These are phyloP conservation scores for Neodiprion fabricii DNA, from an alignment of 1,140 invertebrate species.

Conservation along the genomic window DNA sequence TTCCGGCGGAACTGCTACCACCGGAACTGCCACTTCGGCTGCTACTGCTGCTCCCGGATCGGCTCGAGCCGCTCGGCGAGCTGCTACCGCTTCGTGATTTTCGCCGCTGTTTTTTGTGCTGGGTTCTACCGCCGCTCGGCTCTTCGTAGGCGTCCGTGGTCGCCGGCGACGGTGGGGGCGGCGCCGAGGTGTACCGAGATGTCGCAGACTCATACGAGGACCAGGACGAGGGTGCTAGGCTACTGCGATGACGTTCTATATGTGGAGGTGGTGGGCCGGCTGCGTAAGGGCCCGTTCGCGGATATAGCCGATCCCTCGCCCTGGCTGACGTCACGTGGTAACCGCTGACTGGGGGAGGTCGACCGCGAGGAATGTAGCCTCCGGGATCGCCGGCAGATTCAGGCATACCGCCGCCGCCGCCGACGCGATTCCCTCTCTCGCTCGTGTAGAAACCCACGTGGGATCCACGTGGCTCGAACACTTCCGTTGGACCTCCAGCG, in stretches of 20 bases:
- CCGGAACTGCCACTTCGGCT: conserved; percentile 65
- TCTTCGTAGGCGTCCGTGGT: conserved; percentile 53
- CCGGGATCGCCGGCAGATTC: conserved; percentile 49
- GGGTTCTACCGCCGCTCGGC: conserved; percentile 43
- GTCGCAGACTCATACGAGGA: conserved; percentile 50
- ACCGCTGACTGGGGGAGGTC: conserved; percentile 48
- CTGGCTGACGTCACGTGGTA: conserved; percentile 59
- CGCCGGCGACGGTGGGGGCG: conserved; percentile 51
- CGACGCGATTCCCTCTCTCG: conserved; percentile 49
- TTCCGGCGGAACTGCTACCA: conserved; percentile 56
- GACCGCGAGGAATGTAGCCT: conserved; percentile 51
- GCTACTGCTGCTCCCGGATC: conserved; percentile 66
- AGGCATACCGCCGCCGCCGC: conserved; percentile 48
- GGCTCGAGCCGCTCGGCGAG: conserved; percentile 66
- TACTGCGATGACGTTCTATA: conserved; percentile 53
- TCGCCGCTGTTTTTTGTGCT: conserved; percentile 57
- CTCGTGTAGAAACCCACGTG: conserved; percentile 52
- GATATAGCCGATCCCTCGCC: conserved; percentile 58
- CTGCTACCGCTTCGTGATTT: conserved; percentile 58
- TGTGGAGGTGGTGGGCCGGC: conserved; percentile 56
- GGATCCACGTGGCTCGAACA: conserved; percentile 53
- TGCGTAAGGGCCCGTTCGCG: conserved; percentile 50
- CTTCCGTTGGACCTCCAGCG: conserved; percentile 37
- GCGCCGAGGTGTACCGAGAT: conserved; percentile 52
- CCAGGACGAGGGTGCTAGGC: conserved; percentile 48